Conservation (phyloP, 2,113 vertebrate species). For the Puma concolor region DNA sequence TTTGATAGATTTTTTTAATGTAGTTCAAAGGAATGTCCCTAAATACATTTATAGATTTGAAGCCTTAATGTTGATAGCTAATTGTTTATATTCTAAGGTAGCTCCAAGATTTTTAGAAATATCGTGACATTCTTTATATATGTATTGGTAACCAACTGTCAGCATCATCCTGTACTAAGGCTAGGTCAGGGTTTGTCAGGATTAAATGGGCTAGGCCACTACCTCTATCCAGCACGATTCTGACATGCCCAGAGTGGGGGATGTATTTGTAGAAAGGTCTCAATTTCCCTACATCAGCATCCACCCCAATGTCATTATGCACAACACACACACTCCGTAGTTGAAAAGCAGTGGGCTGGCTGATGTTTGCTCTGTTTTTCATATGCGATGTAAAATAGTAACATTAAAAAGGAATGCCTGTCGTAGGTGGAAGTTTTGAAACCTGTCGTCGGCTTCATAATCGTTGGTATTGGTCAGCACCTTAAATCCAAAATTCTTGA, state of each 20-base stretch:
- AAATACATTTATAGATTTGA: background rate
- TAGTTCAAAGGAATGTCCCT: background rate
- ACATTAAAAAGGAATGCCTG: background rate
- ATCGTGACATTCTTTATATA: background rate
- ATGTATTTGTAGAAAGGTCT: background rate
- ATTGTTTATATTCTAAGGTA: conserved; percentile 13
- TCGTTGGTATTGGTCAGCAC: background rate
- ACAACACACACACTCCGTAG: background rate
- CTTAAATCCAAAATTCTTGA: conserved; percentile 37
- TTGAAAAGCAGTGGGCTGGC: background rate
- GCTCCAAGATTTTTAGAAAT: background rate
- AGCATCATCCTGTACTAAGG: background rate
- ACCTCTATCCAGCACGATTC: background rate
- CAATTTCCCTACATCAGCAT: background rate
- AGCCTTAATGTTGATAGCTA: background rate
- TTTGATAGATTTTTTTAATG: background rate
- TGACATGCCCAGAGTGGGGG: background rate
- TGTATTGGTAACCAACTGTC: background rate
- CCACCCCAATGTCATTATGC: background rate
- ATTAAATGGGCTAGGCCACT: background rate
- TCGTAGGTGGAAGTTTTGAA: background rate
- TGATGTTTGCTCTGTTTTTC: background rate
- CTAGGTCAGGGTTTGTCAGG: background rate
- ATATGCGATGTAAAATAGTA: background rate
- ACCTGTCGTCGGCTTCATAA: background rate